phyloP scores from a whole-genome alignment of 2,888 invertebrate genomes.

The Plebejus melissa region DNA sequence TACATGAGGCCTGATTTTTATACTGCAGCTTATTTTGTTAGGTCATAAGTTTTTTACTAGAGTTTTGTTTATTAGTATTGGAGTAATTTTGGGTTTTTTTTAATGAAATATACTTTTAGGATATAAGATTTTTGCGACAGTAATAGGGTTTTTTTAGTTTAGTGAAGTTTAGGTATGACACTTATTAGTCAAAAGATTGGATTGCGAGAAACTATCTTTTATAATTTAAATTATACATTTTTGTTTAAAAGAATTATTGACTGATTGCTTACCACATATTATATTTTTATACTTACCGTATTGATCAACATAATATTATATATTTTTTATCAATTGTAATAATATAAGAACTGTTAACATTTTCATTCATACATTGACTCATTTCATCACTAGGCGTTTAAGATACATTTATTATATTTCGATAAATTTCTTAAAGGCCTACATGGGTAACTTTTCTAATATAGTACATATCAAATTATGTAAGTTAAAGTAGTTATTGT shows the following conservation, averaged over 20 bases:
- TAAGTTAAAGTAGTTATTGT: conserved; percentile 18
- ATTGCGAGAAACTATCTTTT: neutral
- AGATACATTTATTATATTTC: conserved; percentile 16
- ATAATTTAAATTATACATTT: neutral
- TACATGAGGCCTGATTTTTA: conserved; percentile 5
- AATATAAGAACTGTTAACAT: conserved; percentile 6
- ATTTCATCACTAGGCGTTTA: neutral
- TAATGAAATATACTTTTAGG: neutral
- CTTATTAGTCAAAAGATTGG: neutral
- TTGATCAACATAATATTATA: conserved; percentile 12
- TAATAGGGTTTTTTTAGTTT: neutral
- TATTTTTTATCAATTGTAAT: conserved; percentile 17
- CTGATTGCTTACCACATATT: neutral
- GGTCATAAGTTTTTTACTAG: neutral
- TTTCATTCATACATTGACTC: neutral
- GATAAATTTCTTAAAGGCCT: conserved; percentile 10
- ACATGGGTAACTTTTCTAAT: conserved; percentile 20
- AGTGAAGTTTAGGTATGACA: neutral
- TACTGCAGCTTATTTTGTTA: neutral
- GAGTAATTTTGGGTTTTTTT: neutral
- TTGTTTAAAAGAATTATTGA: neutral
- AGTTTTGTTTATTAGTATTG: neutral
- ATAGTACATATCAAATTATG: conserved; percentile 24
- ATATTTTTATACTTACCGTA: conserved; percentile 19
- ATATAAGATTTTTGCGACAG: neutral